Base-by-base conservation (phyloP, 2,797 vertebrate genomes). In the Cryptoblepharus egeriae region DNA sequence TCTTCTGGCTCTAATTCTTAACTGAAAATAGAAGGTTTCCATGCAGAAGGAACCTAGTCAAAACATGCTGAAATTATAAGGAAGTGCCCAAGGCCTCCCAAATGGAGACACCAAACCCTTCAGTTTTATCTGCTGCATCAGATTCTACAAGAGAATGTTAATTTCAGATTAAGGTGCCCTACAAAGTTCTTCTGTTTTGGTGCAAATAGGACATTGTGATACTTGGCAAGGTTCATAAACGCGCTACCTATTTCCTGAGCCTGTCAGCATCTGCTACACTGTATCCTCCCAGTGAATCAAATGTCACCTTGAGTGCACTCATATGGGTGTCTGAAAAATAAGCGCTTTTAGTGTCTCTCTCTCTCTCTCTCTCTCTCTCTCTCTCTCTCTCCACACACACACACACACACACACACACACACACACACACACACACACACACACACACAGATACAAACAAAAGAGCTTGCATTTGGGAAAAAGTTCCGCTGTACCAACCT, bases 401-500 rank as follows among this genome's bases (percentile, higher is more conserved):
- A n/a, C n/a, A n/a, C n/a, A n/a, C n/a, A n/a, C n/a, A n/a, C n/a
- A n/a, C n/a, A n/a, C n/a, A n/a, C n/a, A n/a, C n/a, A n/a, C n/a
- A n/a, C n/a, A n/a, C n/a, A n/a, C n/a, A n/a, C n/a, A n/a, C n/a
- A n/a, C n/a, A n/a, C n/a, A n/a, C n/a, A n/a, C n/a, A 52, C 13
- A 75, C 42, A 8, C 37, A 0, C 32, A 37, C 64, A 67, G 2
- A 67, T 3, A 22, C 16, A 67, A n/a, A n/a, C n/a, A n/a, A n/a
- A 1, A 65, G 30, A 32, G 11, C 45, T 49, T 49, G 45, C 24
- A 28, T 5, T 8, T 63, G 20, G 24, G 42, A 26, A 77, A 75
- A 83, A 71, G 3, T 58, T 3, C 13, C 0, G 2, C 1, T 57
- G 28, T 39, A 22, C 37, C 39, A 1, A 0, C 4, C 9, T 30